Percentiles rank a stretch among this genome's conserved stretches.
Evolutionary conservation across 2,113 vertebrate genomes (phyloP).

Genomic region (Cheilinus undulatus): DNA sequence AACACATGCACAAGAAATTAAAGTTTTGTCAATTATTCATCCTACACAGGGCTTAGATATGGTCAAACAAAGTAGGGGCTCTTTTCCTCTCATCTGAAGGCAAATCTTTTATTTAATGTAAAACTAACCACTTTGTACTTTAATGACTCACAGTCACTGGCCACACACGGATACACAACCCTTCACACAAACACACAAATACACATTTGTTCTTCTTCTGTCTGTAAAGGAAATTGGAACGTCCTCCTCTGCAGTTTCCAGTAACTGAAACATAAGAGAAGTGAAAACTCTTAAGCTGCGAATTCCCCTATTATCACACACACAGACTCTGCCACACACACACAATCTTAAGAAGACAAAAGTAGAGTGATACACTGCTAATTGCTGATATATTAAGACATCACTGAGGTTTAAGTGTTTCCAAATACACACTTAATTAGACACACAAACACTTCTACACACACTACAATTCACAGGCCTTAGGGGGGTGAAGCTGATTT

Average conservation of each 20-base stretch:
- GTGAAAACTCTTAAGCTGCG: slow-evolving; percentile 72
- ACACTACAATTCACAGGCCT: slow-evolving; percentile 35
- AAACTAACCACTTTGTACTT: too few species aligned
- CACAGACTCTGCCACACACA: slow-evolving; percentile 21
- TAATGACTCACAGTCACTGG: background rate
- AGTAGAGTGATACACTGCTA: background rate
- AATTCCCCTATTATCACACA: slow-evolving; percentile 48
- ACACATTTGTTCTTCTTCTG: slow-evolving; percentile 17
- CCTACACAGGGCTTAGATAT: background rate
- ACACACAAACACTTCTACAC: slow-evolving; percentile 7
- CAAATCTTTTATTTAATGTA: too few species aligned
- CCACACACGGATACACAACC: background rate
- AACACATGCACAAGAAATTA: background rate
- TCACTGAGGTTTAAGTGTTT: background rate
- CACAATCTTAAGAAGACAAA: too few species aligned
- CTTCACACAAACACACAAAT: slow-evolving; percentile 20
- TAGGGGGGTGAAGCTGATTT: slow-evolving; percentile 80
- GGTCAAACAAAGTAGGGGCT: background rate
- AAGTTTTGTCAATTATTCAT: background rate
- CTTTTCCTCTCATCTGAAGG: too few species aligned
- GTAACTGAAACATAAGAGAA: slow-evolving; percentile 71
- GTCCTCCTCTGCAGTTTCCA: slow-evolving; percentile 68
- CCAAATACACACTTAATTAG: slow-evolving; percentile 2
- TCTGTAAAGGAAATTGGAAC: slow-evolving; percentile 55
- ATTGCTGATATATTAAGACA: background rate